Percentiles rank a stretch among this genome's conserved stretches.
Evolutionary conservation across 2,113 vertebrate species (phyloP).

Genomic region (Ovis canadensis): DNA sequence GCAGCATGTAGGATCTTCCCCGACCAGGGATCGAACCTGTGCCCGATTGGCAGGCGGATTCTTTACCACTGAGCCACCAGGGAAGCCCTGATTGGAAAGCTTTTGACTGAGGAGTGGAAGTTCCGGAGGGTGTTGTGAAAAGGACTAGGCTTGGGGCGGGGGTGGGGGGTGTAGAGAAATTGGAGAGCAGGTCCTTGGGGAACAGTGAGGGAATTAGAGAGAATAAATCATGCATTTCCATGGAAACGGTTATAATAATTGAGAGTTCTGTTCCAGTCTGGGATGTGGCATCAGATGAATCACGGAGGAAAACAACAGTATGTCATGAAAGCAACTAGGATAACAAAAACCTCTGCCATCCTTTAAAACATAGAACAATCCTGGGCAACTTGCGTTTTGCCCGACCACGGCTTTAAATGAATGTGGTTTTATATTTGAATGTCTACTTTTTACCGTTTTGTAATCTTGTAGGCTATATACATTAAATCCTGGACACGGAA

Average conservation of each 20-base stretch:
- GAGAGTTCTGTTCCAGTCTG: conserved; percentile 42
- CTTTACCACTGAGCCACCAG: not conserved
- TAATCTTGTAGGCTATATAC: not conserved
- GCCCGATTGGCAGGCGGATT: not conserved
- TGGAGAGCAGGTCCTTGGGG: conserved; percentile 1
- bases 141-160: not conserved
- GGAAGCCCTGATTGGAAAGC: not conserved
- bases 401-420: not conserved
- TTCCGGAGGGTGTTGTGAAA: not conserved
- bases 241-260: conserved; percentile 59
- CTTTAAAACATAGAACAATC: not conserved
- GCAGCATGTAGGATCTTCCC: not conserved
- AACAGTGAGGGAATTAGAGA: not conserved
- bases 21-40: not conserved
- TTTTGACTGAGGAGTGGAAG: not conserved
- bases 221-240: conserved; percentile 46
- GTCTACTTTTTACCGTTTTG: not conserved
- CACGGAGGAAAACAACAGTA: not conserved
- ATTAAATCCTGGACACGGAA: not conserved
- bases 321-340: not conserved
- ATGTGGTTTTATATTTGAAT: not conserved
- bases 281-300: conserved; percentile 26
- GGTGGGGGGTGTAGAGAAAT: not conserved
- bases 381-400: not conserved
- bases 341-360: not conserved